Base-by-base conservation (phyloP, 2,797 vertebrate species). In the Anolis apletophallus region DNA sequence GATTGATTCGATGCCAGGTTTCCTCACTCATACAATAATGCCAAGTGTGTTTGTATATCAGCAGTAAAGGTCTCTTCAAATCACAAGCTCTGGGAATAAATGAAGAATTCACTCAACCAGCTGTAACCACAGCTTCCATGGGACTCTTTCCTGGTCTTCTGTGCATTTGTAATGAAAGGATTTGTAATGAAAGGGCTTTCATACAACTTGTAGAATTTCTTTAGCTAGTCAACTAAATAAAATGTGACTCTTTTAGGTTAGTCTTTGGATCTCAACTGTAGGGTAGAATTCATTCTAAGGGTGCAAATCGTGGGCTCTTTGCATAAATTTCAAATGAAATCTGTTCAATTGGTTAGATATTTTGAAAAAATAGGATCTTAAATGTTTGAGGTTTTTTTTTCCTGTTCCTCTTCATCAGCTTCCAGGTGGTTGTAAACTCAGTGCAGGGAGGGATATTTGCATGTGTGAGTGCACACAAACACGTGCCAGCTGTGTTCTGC, bases 381-480 rank as follows among this genome's bases (percentile, higher is more conserved):
- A 55, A 29, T 57, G 14, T 23, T 67, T 73, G 1, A 1, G 50
- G 29, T 21, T 59, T 23, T 34, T 10, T 71, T 80, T 78, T 14
- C 5, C 67, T n/a, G n/a, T n/a, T n/a, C n/a, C n/a, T n/a, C n/a
- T 89, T 81, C 68, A 75, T 40, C 76, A 82, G 59, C 80, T 86
- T 67, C 5, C 57, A 76, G 2, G 2, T 4, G 78, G 19, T 68
- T 87, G 21, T 74, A 0, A 0, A 16, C 1, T 12, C 36, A 32
- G 0, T 80, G 77, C 29, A 54, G 80, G 55, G 50, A 84, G 80
- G 10, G 46, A 79, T 68, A 0, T 1, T 67, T 83, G 40, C 80
- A n/a, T 64, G 23, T 64, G 7, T 61, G 6, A 1, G 10, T 61
- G 21, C 21, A 61, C 8, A 26, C 8, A 61, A 23, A 23, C 19